Evolutionary conservation across 2,797 vertebrate species (phyloP).

Genomic region (Clarias laeviceps): DNA sequence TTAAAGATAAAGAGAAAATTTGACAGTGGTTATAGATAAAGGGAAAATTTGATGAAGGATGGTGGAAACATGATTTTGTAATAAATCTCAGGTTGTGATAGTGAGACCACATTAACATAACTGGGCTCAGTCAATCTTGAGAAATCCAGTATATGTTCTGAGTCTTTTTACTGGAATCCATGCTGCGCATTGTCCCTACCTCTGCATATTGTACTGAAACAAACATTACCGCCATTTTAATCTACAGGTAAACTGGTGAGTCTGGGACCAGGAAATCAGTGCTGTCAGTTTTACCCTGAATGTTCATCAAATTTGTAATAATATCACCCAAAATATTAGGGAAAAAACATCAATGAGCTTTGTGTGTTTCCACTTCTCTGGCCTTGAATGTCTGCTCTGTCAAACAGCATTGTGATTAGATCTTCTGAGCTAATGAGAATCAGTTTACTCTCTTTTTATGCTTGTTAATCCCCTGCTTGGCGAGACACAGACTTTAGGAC

Average conservation of each 20-base stretch:
- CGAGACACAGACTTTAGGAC: conserved; percentile 18
- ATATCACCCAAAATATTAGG: not conserved
- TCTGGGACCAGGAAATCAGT: not conserved
- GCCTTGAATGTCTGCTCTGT: not conserved
- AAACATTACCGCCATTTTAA: no score
- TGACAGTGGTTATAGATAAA: not conserved
- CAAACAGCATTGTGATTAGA: conserved; percentile 41
- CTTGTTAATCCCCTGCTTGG: conserved; percentile 40
- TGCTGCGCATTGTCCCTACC: not conserved
- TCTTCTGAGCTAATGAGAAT: conserved; percentile 46
- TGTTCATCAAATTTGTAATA: not conserved
- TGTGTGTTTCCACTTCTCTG: conserved; percentile 8
- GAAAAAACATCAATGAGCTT: not conserved
- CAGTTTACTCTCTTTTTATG: conserved; percentile 37
- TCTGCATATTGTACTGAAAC: not conserved
- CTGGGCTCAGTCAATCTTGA: not conserved
- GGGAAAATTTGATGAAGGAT: not conserved
- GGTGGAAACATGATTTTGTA: not conserved
- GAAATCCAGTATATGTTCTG: not conserved
- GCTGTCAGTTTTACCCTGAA: conserved; percentile 19
- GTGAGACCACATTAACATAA: not conserved
- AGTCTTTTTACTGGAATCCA: not conserved
- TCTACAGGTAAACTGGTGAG: not conserved
- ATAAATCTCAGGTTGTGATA: not conserved
- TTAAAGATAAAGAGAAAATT: not conserved